Percentiles rank a stretch among this genome's conserved stretches.
Conservation (phyloP, 2,113 vertebrate genomes). For the Felis catus region F.catus_Fca126_mat1.0 CM031412.1:21940001-21940500, state of each 20-base stretch:
- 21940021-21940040: background rate
- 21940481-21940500: background rate
- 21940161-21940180: background rate
- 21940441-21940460: background rate
- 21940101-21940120: background rate
- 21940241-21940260: background rate
- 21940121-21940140: background rate
- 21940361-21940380: constrained; percentile 79
- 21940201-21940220: constrained; percentile 18
- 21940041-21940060: background rate
- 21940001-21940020: background rate
- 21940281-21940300: constrained; percentile 83
- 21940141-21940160: background rate
- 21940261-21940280: background rate
- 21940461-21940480: background rate
- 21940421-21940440: constrained; percentile 70
- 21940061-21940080: background rate
- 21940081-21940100: background rate
- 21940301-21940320: constrained; percentile 62
- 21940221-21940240: background rate
- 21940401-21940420: constrained; percentile 79
- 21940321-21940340: constrained; percentile 71
- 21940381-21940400: constrained; percentile 86
- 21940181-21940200: background rate
- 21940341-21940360: constrained; percentile 86